Conservation (phyloP, 53 echinoderm and acorn worm genomes). For the Zoroaster sp. region DNA sequence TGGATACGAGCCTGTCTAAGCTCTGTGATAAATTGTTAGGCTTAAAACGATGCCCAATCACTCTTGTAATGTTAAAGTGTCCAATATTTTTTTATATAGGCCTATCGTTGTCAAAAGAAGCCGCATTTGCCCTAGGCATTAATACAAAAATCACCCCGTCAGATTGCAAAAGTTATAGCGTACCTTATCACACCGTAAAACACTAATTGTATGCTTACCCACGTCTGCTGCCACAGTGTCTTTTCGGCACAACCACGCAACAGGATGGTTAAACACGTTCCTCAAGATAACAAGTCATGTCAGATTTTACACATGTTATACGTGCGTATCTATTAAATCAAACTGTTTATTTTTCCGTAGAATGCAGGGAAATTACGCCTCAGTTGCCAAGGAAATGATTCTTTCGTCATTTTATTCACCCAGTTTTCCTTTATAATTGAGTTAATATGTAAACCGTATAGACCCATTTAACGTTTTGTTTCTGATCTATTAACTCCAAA, state of each 20-base stretch:
- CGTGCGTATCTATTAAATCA: too few relatives aligned
- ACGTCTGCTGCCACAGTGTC: background rate
- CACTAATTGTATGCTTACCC: background rate
- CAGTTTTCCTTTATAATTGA: too few relatives aligned
- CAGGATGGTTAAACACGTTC: background rate
- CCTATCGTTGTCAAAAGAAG: background rate
- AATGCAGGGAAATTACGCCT: background rate
- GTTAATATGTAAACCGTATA: too few relatives aligned
- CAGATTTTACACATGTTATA: too few relatives aligned
- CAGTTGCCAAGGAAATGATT: too few relatives aligned
- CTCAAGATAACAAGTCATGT: background rate
- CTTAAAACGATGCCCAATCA: background rate
- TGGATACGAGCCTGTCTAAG: too few relatives aligned
- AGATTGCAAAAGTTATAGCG: too few relatives aligned
- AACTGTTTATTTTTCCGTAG: background rate
- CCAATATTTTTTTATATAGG: background rate
- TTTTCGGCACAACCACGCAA: background rate
- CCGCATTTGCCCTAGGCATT: background rate
- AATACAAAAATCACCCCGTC: background rate
- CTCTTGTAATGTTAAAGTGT: background rate
- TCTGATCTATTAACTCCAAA: too few relatives aligned
- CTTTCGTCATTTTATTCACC: background rate
- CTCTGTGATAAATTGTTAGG: background rate
- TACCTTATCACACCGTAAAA: background rate
- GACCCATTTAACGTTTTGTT: too few relatives aligned